Conservation (phyloP, 1,140 invertebrate species). For the Zaprionus lachaisei region DNA sequence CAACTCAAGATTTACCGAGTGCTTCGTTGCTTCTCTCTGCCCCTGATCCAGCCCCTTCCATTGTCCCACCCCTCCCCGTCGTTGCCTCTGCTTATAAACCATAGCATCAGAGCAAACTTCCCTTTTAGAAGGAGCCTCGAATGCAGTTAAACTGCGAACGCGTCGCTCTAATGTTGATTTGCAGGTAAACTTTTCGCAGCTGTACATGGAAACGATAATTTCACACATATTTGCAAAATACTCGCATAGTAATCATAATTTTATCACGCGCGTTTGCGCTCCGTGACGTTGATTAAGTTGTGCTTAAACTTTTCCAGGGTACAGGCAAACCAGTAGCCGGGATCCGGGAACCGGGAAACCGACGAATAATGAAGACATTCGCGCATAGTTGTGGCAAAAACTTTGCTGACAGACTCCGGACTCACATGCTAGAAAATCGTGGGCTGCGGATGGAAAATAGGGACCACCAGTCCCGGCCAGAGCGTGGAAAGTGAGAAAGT, state of each 20-base stretch:
- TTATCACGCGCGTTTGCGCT: constrained; percentile 62
- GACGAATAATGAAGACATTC: constrained; percentile 43
- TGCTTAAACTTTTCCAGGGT: constrained; percentile 67
- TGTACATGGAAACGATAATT: constrained; percentile 70
- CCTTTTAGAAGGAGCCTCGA: constrained; percentile 20
- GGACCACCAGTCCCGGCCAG: neutral
- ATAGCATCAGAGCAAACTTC: constrained; percentile 28
- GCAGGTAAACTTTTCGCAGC: constrained; percentile 50
- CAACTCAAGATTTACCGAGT: constrained; percentile 24
- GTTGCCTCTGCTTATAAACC: constrained; percentile 7
- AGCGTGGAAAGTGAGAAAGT: neutral
- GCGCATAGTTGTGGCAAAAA: constrained; percentile 41
- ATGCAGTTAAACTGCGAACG: constrained; percentile 32
- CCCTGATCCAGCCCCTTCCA: neutral
- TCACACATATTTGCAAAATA: constrained; percentile 68
- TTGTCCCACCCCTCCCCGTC: neutral
- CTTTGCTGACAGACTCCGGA: constrained; percentile 19
- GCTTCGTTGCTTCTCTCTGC: neutral
- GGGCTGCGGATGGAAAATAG: neutral
- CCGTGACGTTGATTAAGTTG: constrained; percentile 77
- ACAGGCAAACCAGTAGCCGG: neutral
- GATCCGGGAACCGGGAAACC: constrained; percentile 8
- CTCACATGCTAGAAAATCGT: constrained; percentile 8
- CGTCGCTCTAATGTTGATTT: constrained; percentile 33
- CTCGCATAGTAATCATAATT: constrained; percentile 68